These are phyloP conservation scores for Alcis repandata DNA, from an alignment of 2,888 invertebrate genomes.

Conservation along the genomic window DNA sequence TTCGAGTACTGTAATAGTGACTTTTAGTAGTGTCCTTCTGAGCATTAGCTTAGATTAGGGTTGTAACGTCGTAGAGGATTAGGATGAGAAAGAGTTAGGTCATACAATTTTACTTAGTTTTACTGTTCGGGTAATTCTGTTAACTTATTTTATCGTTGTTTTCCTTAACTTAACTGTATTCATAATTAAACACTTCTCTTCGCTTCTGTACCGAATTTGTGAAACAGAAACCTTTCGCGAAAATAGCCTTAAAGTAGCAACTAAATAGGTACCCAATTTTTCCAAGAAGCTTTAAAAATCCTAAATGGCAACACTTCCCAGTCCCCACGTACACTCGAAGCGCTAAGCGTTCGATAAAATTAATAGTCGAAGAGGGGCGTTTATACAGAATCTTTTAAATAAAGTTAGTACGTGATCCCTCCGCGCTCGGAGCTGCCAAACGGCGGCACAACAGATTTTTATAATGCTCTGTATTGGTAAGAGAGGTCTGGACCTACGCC, in stretches of 20 bases:
- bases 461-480: constrained; percentile 83
- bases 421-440: constrained; percentile 73
- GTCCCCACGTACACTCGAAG: constrained; percentile 47
- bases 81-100: constrained; percentile 33
- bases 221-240: not conserved
- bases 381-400: constrained; percentile 80
- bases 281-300: constrained; percentile 25
- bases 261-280: constrained; percentile 3
- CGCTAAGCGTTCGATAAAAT: constrained; percentile 71
- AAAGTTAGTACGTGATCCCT: constrained; percentile 77
- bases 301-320: constrained; percentile 14
- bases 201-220: not conserved
- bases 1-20: constrained; percentile 66
- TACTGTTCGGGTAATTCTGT: not conserved
- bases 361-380: constrained; percentile 72
- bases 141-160: not conserved
- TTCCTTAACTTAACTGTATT: not conserved
- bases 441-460: constrained; percentile 84
- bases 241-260: not conserved
- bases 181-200: not conserved
- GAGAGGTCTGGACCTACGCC: constrained; percentile 78
- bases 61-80: constrained; percentile 44
- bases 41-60: constrained; percentile 47
- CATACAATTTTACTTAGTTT: constrained; percentile 17
- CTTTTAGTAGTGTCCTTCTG: constrained; percentile 67